Evolutionary conservation across 2,113 vertebrate genomes (phyloP).

Genomic region (Colossoma macropomum): DNA sequence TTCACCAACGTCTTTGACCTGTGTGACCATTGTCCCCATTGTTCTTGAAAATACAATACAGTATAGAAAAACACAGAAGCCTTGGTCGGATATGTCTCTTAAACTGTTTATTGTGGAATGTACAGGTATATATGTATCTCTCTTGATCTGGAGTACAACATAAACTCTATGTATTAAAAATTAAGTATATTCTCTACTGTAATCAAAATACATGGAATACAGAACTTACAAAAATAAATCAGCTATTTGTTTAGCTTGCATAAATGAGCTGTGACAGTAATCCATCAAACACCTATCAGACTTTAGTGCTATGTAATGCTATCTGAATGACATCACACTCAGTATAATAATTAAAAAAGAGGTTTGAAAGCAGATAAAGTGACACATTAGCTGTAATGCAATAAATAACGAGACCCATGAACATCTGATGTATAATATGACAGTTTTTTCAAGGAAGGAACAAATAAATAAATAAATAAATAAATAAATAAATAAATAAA

Average conservation of each 20-base stretch:
- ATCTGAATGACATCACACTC: neutral
- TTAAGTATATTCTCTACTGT: neutral
- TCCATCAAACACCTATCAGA: neutral
- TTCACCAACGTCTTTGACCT: neutral
- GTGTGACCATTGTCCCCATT: neutral
- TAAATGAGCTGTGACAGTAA: neutral
- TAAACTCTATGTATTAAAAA: neutral
- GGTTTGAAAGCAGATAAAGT: neutral
- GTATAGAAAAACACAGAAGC: neutral
- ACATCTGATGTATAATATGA: neutral
- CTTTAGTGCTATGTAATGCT: neutral
- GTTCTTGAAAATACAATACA: neutral
- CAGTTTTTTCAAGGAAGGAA: neutral
- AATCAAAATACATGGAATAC: neutral
- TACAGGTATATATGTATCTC: neutral
- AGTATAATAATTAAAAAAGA: neutral
- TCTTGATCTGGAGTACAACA: neutral
- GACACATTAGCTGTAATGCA: neutral
- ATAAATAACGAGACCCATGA: neutral
- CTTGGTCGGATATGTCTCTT: neutral
- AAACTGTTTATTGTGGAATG: neutral
- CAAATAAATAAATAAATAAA: neutral
- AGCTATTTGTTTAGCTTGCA: neutral
- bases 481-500: no score
- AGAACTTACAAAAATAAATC: slow-evolving; percentile 15